Percentiles rank a stretch among this genome's conserved stretches.
Evolutionary conservation across 1,140 invertebrate species (phyloP).

Genomic region (Pseudomyrmex pallidus): DNA sequence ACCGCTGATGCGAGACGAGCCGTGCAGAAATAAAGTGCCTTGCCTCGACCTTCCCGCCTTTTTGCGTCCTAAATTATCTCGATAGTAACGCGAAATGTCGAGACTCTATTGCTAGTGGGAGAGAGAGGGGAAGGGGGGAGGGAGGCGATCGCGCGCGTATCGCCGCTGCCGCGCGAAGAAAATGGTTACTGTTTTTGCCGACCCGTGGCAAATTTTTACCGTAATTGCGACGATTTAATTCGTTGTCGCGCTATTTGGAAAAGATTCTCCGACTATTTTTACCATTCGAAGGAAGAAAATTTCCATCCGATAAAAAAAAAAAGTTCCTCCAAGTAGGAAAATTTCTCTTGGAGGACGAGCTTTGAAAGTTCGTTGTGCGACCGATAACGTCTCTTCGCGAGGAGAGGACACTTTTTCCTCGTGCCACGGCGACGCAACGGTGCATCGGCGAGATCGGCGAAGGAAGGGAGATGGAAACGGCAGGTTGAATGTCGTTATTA

Average conservation of each 20-base stretch:
- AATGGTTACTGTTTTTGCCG: slow-evolving; percentile 27
- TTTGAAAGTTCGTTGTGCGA: neutral
- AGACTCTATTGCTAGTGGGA: neutral
- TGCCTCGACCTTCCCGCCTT: slow-evolving; percentile 70
- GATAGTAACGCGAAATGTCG: slow-evolving; percentile 57
- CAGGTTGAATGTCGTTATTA: slow-evolving; percentile 85
- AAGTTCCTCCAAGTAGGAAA: neutral
- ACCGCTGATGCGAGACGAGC: slow-evolving; percentile 83
- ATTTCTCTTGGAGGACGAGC: neutral
- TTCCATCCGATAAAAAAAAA: neutral
- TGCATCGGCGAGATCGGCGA: slow-evolving; percentile 64
- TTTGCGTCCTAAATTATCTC: slow-evolving; percentile 78
- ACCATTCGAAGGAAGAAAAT: neutral
- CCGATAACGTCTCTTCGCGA: slow-evolving; percentile 14
- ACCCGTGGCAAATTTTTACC: slow-evolving; percentile 21
- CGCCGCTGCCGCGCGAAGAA: neutral
- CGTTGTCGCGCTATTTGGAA: neutral
- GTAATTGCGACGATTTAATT: neutral
- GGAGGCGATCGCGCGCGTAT: neutral
- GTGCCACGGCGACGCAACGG: slow-evolving; percentile 67
- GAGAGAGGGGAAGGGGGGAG: too few species aligned
- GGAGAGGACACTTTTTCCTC: slow-evolving; percentile 68
- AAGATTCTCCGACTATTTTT: neutral
- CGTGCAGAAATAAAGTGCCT: slow-evolving; percentile 73
- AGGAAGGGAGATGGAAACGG: slow-evolving; percentile 79